A percentile compares a stretch with the other conserved stretches of the same genome.
These are phyloP conservation scores for Pristionchus exspectatus DNA, from an alignment of 2,888 invertebrate species.

Conservation along the genomic window DNA sequence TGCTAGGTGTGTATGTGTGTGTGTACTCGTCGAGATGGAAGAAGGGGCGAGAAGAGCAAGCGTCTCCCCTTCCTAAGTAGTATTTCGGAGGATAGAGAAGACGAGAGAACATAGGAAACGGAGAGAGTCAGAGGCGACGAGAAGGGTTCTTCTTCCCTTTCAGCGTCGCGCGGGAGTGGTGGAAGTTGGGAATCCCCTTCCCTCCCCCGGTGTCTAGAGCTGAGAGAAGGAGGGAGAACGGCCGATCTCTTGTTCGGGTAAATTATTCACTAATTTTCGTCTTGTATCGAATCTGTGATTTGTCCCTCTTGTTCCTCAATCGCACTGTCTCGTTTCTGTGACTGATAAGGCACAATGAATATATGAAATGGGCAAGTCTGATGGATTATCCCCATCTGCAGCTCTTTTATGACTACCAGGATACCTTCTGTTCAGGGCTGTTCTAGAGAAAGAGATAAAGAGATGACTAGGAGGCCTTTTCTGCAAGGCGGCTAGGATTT, in stretches of 20 bases:
- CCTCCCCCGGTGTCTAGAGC: slow-evolving; percentile 22
- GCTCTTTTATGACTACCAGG: not conserved
- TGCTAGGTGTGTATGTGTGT: not conserved
- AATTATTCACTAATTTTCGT: not conserved
- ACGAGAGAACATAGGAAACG: not conserved
- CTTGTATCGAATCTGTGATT: not conserved
- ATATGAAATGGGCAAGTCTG: not conserved
- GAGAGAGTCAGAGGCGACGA: not conserved
- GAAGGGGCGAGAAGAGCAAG: not conserved
- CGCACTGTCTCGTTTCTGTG: slow-evolving; percentile 4
- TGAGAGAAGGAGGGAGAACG: slow-evolving; percentile 22
- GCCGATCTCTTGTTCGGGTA: not conserved
- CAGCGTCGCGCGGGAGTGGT: not conserved
- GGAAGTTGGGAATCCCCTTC: slow-evolving; percentile 20
- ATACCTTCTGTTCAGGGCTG: not conserved
- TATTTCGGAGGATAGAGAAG: not conserved
- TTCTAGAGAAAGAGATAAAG: not conserved
- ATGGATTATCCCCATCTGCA: not conserved
- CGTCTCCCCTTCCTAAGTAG: not conserved
- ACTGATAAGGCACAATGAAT: not conserved
- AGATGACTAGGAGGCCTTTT: not conserved
- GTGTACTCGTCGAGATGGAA: not conserved
- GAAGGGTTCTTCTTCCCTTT: slow-evolving; percentile 38
- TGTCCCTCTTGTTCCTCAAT: not conserved
- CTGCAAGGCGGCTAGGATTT: not conserved